These are phyloP conservation scores for Chiloscyllium plagiosum DNA, from an alignment of 2,113 vertebrate species.

Conservation along the genomic window DNA sequence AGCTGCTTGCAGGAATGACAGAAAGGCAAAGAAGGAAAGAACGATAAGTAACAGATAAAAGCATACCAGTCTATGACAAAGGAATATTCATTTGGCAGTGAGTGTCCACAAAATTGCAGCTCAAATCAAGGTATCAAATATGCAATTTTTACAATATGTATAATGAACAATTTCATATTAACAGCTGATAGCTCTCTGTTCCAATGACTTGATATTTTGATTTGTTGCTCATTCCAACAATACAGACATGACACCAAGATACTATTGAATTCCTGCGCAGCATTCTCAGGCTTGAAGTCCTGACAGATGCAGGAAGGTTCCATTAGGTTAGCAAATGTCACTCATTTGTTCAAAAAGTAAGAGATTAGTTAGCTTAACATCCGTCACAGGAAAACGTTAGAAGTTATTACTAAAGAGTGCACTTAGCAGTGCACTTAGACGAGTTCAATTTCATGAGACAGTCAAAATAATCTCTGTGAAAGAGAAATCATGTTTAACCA, in stretches of 20 bases:
- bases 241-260: neutral
- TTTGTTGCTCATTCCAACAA: neutral
- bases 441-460: too few species aligned
- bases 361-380: too few species aligned
- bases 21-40: neutral
- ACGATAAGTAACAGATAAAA: neutral
- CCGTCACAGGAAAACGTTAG: too few species aligned
- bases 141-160: neutral
- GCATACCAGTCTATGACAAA: neutral
- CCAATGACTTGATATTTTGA: neutral
- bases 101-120: neutral
- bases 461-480: too few species aligned
- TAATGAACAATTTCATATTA: neutral
- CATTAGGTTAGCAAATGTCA: too few species aligned
- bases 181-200: neutral
- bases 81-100: neutral
- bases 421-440: too few species aligned
- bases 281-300: too few species aligned
- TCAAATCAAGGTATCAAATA: neutral
- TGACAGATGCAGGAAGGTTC: too few species aligned
- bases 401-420: too few species aligned
- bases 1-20: slow-evolving; percentile 30
- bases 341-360: too few species aligned
- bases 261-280: too few species aligned
- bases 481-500: too few species aligned